Evolutionary conservation across 2,113 vertebrate species (phyloP).

Genomic region (Phainopepla nitens): DNA sequence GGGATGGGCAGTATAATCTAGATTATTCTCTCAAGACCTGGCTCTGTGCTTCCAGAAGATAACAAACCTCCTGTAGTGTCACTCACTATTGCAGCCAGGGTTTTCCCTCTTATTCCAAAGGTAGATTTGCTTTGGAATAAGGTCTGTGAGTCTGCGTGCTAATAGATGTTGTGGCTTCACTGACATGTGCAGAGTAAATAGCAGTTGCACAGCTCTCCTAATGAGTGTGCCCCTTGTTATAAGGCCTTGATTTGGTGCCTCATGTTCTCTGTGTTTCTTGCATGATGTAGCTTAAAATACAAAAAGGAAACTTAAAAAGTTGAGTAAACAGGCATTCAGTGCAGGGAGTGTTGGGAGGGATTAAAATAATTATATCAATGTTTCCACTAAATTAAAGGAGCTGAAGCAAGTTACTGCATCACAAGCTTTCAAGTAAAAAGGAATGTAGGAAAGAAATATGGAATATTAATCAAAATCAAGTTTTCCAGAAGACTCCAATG

Average conservation of each 20-base stretch:
- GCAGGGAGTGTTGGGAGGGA: background rate
- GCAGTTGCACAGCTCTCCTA: background rate
- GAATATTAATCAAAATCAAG: background rate
- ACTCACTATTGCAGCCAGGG: background rate
- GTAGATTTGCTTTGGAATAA: background rate
- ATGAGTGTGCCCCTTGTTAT: background rate
- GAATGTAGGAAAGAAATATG: background rate
- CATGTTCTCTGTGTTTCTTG: background rate
- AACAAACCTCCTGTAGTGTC: background rate
- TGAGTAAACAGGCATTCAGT: background rate
- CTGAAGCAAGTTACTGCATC: background rate
- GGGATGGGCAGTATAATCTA: background rate
- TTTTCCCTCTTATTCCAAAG: background rate
- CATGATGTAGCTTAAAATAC: background rate
- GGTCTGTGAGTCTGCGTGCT: background rate
- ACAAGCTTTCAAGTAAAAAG: background rate
- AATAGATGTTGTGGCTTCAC: background rate
- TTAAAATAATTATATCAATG: background rate
- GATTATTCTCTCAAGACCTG: background rate
- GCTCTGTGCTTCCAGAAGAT: background rate
- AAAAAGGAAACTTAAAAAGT: background rate
- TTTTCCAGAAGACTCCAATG: background rate
- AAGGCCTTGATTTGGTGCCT: background rate
- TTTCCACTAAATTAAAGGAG: background rate
- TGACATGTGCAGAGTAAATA: background rate